Evolutionary conservation across 1,140 invertebrate genomes (phyloP).

Genomic region (Tribolium castaneum): DNA sequence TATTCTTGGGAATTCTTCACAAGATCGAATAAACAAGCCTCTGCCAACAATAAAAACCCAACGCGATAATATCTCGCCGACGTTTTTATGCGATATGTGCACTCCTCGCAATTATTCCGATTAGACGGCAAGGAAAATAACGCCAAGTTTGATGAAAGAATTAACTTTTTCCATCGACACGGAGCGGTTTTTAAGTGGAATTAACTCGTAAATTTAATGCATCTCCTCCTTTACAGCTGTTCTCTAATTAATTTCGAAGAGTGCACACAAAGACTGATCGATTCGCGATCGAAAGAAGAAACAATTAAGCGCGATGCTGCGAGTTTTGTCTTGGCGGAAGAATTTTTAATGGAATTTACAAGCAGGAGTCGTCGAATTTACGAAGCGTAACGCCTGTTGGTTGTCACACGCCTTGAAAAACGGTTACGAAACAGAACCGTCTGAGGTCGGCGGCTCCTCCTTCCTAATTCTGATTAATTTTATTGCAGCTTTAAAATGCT

Average conservation of each 20-base stretch:
- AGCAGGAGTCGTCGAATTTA: conserved; percentile 8
- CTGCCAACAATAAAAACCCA: conserved; percentile 15
- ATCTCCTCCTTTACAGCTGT: conserved; percentile 17
- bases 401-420: conserved; percentile 3
- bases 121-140: background rate
- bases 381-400: conserved; percentile 4
- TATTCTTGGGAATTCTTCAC: conserved; percentile 16
- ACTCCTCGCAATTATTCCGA: conserved; percentile 11
- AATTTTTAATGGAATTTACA: conserved; percentile 28
- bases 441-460: background rate
- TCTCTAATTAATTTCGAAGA: conserved; percentile 20
- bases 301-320: background rate
- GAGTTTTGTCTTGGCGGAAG: conserved; percentile 5
- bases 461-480: conserved; percentile 14
- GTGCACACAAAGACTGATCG: background rate
- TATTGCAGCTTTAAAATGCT: conserved; percentile 13
- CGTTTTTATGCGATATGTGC: conserved; percentile 6
- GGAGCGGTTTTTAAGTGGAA: conserved; percentile 43
- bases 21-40: conserved; percentile 30
- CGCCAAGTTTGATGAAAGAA: conserved; percentile 37
- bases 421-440: background rate
- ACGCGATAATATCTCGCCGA: conserved; percentile 22
- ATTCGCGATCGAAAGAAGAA: background rate
- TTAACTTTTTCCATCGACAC: conserved; percentile 44
- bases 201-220: conserved; percentile 44